Evolutionary conservation across 2,888 invertebrate genomes (phyloP).

Genomic region (Eustalomyia histrio): DNA sequence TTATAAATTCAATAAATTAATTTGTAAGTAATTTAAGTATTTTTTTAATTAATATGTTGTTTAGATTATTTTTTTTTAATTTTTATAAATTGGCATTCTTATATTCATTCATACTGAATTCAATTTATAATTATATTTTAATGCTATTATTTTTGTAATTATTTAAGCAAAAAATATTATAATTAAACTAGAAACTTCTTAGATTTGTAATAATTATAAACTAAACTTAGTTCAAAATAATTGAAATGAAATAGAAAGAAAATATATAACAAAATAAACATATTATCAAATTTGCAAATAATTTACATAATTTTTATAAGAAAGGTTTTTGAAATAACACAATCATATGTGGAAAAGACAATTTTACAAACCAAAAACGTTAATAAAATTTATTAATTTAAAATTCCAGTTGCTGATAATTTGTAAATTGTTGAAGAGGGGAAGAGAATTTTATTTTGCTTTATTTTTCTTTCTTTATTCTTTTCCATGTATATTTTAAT

Average conservation of each 20-base stretch:
- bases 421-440: background rate
- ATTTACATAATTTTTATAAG: constrained; percentile 34
- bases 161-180: constrained; percentile 60
- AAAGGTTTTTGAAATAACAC: background rate
- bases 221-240: constrained; percentile 57
- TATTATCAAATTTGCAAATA: constrained; percentile 37
- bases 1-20: constrained; percentile 57
- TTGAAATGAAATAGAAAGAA: constrained; percentile 35
- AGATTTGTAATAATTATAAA: constrained; percentile 53
- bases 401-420: no score
- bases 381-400: background rate
- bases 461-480: constrained; percentile 29
- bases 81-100: constrained; percentile 60
- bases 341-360: background rate
- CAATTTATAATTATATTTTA: constrained; percentile 46
- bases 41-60: constrained; percentile 46
- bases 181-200: constrained; percentile 65
- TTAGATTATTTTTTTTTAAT: constrained; percentile 52
- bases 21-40: constrained; percentile 59
- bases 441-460: constrained; percentile 11
- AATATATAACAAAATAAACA: constrained; percentile 27
- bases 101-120: constrained; percentile 37
- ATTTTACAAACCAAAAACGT: background rate
- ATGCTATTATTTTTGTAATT: constrained; percentile 49
- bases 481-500: background rate